Conservation (phyloP, 2,113 vertebrate species). For the Channa maculata region DNA sequence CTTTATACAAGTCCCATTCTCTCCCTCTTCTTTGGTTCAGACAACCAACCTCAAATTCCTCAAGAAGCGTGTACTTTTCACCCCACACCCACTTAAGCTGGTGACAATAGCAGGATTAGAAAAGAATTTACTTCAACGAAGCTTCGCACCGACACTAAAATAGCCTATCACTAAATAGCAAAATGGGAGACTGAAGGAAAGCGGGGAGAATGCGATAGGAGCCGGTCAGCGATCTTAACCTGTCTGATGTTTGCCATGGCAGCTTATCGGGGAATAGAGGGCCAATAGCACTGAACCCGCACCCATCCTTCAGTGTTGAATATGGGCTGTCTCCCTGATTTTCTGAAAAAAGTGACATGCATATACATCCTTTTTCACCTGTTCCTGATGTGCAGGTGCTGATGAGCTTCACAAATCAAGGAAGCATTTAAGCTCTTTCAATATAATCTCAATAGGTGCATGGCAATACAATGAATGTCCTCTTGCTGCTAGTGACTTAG, state of each 20-base stretch:
- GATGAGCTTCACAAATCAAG: constrained; percentile 57
- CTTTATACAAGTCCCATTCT: constrained; percentile 84
- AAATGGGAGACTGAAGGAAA: constrained; percentile 90
- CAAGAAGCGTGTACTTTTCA: constrained; percentile 93
- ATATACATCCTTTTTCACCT: constrained; percentile 72
- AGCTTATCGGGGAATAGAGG: constrained; percentile 80
- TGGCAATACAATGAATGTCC: neutral
- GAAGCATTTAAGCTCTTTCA: constrained; percentile 33
- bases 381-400: constrained; percentile 56
- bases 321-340: constrained; percentile 90
- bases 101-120: constrained; percentile 98
- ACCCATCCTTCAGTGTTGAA: constrained; percentile 83
- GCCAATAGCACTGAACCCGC: constrained; percentile 85
- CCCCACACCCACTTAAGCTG: constrained; percentile 96
- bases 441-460: constrained; percentile 47
- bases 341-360: constrained; percentile 87
- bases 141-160: constrained; percentile 87
- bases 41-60: constrained; percentile 81
- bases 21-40: constrained; percentile 86
- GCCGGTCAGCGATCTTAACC: constrained; percentile 92
- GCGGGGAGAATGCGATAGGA: constrained; percentile 94
- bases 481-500: neutral
- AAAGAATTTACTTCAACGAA: constrained; percentile 94
- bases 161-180: constrained; percentile 81
- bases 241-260: constrained; percentile 91